These are phyloP conservation scores for Nowickia ferox DNA, from an alignment of 2,888 invertebrate species.

Conservation along the genomic window DNA sequence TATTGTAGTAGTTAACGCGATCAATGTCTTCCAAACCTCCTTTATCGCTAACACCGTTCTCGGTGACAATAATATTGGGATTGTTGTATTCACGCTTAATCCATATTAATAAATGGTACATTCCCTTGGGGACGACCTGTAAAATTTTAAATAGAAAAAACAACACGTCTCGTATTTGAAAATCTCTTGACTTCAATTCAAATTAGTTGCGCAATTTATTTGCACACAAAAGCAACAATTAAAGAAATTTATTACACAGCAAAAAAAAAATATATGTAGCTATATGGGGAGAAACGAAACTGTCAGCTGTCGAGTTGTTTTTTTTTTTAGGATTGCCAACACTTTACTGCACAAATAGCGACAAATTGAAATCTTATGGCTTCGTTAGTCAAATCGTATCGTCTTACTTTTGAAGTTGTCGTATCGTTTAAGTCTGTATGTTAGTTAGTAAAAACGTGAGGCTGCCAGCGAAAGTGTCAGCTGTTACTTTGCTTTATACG, in stretches of 20 bases:
- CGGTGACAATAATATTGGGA: constrained; percentile 85
- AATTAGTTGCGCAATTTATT: neutral
- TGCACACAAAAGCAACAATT: neutral
- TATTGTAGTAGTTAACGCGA: constrained; percentile 85
- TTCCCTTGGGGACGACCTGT: constrained; percentile 87
- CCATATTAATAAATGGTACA: constrained; percentile 87
- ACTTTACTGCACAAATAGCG: too few relatives aligned
- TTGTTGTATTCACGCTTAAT: constrained; percentile 85
- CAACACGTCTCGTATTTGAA: neutral
- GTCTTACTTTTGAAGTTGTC: too few relatives aligned
- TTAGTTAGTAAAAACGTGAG: too few relatives aligned
- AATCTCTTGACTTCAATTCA: neutral
- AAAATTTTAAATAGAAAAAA: constrained; percentile 50
- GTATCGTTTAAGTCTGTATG: too few relatives aligned
- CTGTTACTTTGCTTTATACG: too few relatives aligned
- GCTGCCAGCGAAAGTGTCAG: too few relatives aligned
- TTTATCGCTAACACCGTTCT: constrained; percentile 85
- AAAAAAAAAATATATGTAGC: too few relatives aligned
- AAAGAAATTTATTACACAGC: neutral
- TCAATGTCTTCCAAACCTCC: constrained; percentile 83
- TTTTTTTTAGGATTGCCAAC: too few relatives aligned
- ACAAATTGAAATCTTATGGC: too few relatives aligned
- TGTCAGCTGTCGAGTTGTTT: too few relatives aligned
- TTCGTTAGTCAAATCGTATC: too few relatives aligned
- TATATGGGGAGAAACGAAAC: too few relatives aligned